Base-by-base conservation (phyloP, 1,140 invertebrate species). In the Caenorhabditis brenneri region DNA sequence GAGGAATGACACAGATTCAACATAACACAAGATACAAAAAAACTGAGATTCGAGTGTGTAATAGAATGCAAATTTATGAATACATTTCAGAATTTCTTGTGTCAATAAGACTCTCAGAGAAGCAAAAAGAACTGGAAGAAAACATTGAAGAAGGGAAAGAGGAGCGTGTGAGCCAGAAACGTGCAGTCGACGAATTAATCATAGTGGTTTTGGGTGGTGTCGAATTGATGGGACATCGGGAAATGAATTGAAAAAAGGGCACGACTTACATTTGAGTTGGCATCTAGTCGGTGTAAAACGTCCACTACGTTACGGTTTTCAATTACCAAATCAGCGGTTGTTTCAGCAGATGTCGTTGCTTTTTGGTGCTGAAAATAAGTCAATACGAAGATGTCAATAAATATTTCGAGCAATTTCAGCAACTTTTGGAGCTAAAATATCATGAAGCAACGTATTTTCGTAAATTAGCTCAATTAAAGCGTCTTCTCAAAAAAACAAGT, bases 151-250 rank as follows among this genome's bases (percentile, higher is more conserved):
- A 12, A 2, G n/a, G 65, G 33, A 42, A 1, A 27, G 58, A 36
- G 65, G 65, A 74, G 65, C 65, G 65, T 74, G 65, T 42, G 36
- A 42, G 65, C 65, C 65, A 42, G 33, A 74, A 74, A 74, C 65
- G 65, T 74, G 65, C 65, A 74, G n/a, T 74, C 65, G 36, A 74
- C 65, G 65, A 74, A 74, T 74, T 74, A 74, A 74, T 74, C 65
- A 74, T 74, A 74, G 33, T 74, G 65, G 65, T 74, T 74, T 42
- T 46, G 65, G 65, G n/a, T 65, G 36, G 65, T 55, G 53, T 55
- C 53, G 53, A 81, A 81, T 81, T 81, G 80, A 81, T 81, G 80
- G 53, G 49, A 33, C 53, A 81, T 10, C 12, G 33, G 22, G 39
- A 48, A 80, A 24, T 48, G 74, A 24, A 46, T 22, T 27, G 27